Base-by-base conservation (phyloP, 2,113 vertebrate species). In the Macrotis lagotis region DNA sequence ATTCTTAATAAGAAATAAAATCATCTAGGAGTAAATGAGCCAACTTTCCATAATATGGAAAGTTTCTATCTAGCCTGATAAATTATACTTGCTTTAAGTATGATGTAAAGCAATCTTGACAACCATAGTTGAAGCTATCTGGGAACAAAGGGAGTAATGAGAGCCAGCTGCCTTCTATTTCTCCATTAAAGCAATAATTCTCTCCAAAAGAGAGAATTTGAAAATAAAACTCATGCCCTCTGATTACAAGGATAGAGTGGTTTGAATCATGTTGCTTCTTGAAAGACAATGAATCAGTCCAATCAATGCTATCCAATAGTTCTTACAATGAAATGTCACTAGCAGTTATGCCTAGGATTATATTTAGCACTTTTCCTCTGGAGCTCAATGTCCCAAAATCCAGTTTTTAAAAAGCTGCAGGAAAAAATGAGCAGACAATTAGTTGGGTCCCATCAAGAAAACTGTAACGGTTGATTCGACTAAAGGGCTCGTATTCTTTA, bases 61-160 rank as follows among this genome's bases (percentile, higher is more conserved):
- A 50, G 92, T 92, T 9, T 66, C 88, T 74, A 88, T 31, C 47
- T 26, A 96, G 91, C 94, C 66, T 96, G 92, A 93, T 90, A 95
- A 96, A 94, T 92, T 93, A 37, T 44, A 95, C 37, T 96, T 66
- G 12, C 92, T 93, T 95, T 52, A 94, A 92, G 16, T 52, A 24
- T 51, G 96, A 94, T 93, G 44, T 59, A 94, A 96, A 94, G 94
- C 31, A 48, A 96, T 92, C 96, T 96, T 96, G 25, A 96, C 90
- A 96, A 94, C 53, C 92, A 83, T 93, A 91, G 91, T 49, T 74
- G 91, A 95, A 25, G 8, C 31, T 92, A 50, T 91, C 91, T 94
- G 48, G 88, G 47, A 96, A 95, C 44, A 95, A 94, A 96, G 74
- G 89, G 48, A 26, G 50, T 47, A 37, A 95, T 48, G 90, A 95